Conservation (phyloP, 2,113 vertebrate species). For the Acinonyx jubatus region DNA sequence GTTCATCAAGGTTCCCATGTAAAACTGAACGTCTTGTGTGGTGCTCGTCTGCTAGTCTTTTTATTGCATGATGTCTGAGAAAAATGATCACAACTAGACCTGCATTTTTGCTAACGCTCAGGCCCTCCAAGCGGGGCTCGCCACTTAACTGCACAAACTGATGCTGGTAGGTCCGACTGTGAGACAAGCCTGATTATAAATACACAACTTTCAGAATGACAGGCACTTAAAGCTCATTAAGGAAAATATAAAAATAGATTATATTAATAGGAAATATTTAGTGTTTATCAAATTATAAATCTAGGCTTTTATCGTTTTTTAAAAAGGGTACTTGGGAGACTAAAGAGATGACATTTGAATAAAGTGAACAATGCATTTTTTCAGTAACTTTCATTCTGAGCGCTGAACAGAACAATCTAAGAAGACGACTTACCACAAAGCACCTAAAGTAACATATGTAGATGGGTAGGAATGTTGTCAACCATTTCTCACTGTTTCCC, state of each 20-base stretch:
- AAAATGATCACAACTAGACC: background rate
- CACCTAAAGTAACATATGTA: slow-evolving; percentile 53
- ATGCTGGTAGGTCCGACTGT: background rate
- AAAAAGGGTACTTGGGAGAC: slow-evolving; percentile 68
- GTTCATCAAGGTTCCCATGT: background rate
- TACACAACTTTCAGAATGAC: slow-evolving; percentile 56
- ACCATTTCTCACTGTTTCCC: slow-evolving; percentile 19
- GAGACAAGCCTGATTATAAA: slow-evolving; percentile 7
- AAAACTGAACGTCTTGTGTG: background rate
- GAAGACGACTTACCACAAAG: slow-evolving; percentile 53
- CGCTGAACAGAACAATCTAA: slow-evolving; percentile 69
- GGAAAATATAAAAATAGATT: slow-evolving; percentile 87
- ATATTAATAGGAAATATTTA: slow-evolving; percentile 87
- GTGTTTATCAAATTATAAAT: slow-evolving; percentile 84
- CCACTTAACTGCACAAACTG: background rate
- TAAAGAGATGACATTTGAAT: slow-evolving; percentile 72
- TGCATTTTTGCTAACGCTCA: background rate
- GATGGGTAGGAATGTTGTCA: background rate
- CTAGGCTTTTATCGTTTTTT: slow-evolving; percentile 69
- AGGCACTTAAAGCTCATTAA: slow-evolving; percentile 87
- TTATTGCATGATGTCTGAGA: background rate
- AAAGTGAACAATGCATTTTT: slow-evolving; percentile 80
- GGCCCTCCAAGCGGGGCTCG: background rate
- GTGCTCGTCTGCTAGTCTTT: background rate
- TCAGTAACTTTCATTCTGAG: slow-evolving; percentile 74